A percentile compares a stretch with the other conserved stretches of the same genome.
phyloP scores from a whole-genome alignment of 2,888 invertebrate species.

The Macrophya alboannulata region DNA sequence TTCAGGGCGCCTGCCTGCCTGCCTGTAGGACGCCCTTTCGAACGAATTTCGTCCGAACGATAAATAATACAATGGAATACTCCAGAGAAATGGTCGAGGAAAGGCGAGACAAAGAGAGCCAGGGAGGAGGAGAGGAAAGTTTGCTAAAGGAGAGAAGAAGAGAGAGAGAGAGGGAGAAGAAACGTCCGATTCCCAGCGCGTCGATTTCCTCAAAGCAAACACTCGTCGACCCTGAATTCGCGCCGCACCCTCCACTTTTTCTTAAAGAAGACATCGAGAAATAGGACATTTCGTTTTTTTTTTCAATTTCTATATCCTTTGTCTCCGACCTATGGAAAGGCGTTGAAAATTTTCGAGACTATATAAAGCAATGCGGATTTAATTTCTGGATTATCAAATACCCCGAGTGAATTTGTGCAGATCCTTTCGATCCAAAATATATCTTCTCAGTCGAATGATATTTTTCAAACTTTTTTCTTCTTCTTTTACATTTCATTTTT shows the following conservation, averaged over 20 bases:
- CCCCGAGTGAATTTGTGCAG: background rate
- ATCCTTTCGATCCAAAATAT: background rate
- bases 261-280: slow-evolving; percentile 8
- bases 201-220: slow-evolving; percentile 52
- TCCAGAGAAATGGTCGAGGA: slow-evolving; percentile 54
- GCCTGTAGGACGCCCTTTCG: slow-evolving; percentile 58
- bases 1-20: slow-evolving; percentile 51
- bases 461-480: background rate
- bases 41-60: slow-evolving; percentile 69
- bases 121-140: slow-evolving; percentile 17
- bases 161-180: background rate
- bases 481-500: background rate
- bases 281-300: background rate
- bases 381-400: background rate
- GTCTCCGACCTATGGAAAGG: background rate
- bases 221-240: slow-evolving; percentile 35
- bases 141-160: background rate
- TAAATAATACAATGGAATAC: slow-evolving; percentile 66
- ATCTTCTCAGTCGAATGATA: background rate
- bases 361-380: too few species aligned
- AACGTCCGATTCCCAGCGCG: slow-evolving; percentile 45
- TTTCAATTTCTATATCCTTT: background rate
- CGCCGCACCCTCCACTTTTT: slow-evolving; percentile 1
- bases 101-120: slow-evolving; percentile 49
- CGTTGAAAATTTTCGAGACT: background rate